A percentile compares a stretch with the other conserved stretches of the same genome.
Conservation (phyloP, 2,113 vertebrate species). For the Burhinus oedicnemus region DNA sequence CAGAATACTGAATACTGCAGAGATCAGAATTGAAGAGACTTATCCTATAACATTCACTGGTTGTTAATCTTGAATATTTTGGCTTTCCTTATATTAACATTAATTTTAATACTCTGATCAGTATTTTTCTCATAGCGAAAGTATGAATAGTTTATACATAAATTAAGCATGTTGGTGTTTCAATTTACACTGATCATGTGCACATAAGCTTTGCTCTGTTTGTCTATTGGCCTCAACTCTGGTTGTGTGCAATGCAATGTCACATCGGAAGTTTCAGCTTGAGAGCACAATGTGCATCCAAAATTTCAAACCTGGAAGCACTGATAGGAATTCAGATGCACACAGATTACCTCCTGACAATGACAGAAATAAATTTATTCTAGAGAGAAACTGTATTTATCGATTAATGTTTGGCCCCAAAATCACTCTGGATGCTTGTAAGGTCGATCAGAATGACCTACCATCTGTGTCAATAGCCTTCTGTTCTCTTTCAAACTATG, state of each 20-base stretch:
- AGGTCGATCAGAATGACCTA: slow-evolving; percentile 51
- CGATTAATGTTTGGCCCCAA: slow-evolving; percentile 17
- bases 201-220: neutral
- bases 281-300: slow-evolving; percentile 67
- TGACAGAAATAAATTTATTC: slow-evolving; percentile 53
- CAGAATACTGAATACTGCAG: neutral
- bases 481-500: slow-evolving; percentile 11
- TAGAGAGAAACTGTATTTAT: slow-evolving; percentile 36
- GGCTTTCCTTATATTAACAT: neutral
- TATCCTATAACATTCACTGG: neutral
- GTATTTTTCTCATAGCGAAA: neutral
- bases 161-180: neutral
- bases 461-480: slow-evolving; percentile 11
- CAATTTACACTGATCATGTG: neutral
- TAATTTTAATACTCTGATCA: neutral
- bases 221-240: slow-evolving; percentile 14
- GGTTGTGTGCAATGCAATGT: slow-evolving; percentile 46
- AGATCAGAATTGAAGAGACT: neutral
- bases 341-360: slow-evolving; percentile 38
- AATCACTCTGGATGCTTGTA: slow-evolving; percentile 21
- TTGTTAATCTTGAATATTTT: neutral
- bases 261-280: slow-evolving; percentile 49
- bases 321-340: slow-evolving; percentile 52
- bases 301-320: slow-evolving; percentile 61
- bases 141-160: neutral